Base-by-base conservation (phyloP, 2,888 invertebrate species). In the Lysandra coridon region DNA sequence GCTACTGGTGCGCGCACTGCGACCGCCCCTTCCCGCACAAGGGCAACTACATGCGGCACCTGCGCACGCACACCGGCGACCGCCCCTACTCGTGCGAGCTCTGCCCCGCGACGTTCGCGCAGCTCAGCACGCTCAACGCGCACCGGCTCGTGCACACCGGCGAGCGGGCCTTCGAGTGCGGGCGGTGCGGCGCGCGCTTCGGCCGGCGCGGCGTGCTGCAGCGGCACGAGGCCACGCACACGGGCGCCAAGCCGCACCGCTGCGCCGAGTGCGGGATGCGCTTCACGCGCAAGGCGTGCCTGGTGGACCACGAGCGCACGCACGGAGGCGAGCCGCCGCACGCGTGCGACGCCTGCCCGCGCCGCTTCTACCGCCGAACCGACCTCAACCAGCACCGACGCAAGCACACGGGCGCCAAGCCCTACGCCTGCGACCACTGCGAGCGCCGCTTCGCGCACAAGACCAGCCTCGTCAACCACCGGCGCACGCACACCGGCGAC, bases 241-340 rank as follows among this genome's bases (percentile, higher is more conserved):
- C 75, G 49, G 75, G 75, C 30, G 49, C 5, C 75, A 75, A 75
- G 37, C 75, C 75, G 49, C 49, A 49, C 30, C 49, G 75, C 44
- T 75, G 75, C 30, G 23, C 44, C 44, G 44, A 49, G 12, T 75
- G 75, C 49, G 75, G 49, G 4, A 44, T 49, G 10, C 44, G 75
- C 23, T 75, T 49, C 75, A 23, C 75, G n/a, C 75, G 75, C 23
- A 75, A 75, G 49, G 30, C 75, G 12, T 44, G 75, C 44, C 30
- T 75, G 49, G 49, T 75, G 23, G 75, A 75, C 23, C 75, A 75
- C 75, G 44, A 75, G 49, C 74, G 80, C 23, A 81, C 80, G 73
- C 83, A 83, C 73, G 81, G 79, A 1, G 82, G 82, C 4, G 81
- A 81, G 75, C 82, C 78, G 37, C 82, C 81, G 10, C 81, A 81